phyloP scores from a whole-genome alignment of 2,888 invertebrate species.

The Pammene aurita region DNA sequence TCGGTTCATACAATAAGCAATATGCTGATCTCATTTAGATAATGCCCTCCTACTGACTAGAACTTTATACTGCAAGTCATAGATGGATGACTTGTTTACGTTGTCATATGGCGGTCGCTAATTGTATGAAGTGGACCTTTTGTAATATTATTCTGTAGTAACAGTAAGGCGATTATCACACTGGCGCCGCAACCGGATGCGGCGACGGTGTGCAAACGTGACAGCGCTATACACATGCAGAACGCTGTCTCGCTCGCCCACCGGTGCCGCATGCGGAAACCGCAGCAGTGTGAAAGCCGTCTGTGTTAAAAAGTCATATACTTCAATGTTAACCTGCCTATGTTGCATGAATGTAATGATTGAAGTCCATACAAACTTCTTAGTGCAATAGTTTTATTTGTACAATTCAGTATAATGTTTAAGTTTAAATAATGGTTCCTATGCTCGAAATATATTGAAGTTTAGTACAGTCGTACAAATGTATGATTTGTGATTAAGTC shows the following conservation, averaged over 20 bases:
- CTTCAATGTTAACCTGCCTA: background rate
- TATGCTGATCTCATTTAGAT: background rate
- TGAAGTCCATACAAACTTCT: no score
- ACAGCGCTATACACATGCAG: no score
- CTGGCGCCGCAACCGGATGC: no score
- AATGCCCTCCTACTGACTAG: background rate
- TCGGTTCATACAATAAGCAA: constrained; percentile 1
- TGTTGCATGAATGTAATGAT: background rate
- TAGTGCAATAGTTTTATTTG: background rate
- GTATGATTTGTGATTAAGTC: background rate
- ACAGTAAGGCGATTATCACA: no score
- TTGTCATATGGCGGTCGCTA: background rate
- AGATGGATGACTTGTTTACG: background rate
- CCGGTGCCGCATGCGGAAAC: no score
- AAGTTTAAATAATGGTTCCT: constrained; percentile 15
- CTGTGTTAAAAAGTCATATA: background rate
- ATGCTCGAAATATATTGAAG: constrained; percentile 9
- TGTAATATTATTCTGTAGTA: background rate
- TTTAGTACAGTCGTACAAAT: constrained; percentile 6
- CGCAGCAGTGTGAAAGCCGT: no score
- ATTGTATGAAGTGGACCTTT: background rate
- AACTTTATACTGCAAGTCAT: background rate
- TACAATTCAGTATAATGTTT: background rate
- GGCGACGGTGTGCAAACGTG: no score
- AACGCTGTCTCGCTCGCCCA: no score